Conservation (phyloP, 2,888 invertebrate species). For the Cheilosia vernalis region DNA sequence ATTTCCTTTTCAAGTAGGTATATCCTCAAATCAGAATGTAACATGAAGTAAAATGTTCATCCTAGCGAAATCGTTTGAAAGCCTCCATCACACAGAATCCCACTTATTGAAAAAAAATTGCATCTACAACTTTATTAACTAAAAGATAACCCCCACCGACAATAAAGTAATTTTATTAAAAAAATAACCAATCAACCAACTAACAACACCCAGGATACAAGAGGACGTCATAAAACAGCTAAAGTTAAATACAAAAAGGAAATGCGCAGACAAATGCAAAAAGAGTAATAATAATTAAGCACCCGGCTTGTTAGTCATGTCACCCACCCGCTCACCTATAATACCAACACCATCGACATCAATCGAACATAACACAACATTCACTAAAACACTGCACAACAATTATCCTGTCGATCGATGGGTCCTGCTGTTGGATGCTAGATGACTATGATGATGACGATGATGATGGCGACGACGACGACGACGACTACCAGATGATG, state of each 20-base stretch:
- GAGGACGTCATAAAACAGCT: slow-evolving; percentile 9
- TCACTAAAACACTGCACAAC: slow-evolving; percentile 27
- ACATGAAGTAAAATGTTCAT: too few species aligned
- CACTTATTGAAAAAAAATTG: slow-evolving; percentile 19
- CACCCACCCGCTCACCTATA: background rate
- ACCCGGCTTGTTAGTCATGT: background rate
- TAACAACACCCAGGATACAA: slow-evolving; percentile 46
- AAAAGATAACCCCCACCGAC: slow-evolving; percentile 49
- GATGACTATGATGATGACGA: slow-evolving; percentile 40
- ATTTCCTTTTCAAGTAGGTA: too few species aligned
- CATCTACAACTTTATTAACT: slow-evolving; percentile 19
- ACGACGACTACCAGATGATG: slow-evolving; percentile 18
- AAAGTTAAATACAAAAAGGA: background rate
- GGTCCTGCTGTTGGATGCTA: slow-evolving; percentile 1
- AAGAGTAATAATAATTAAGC: slow-evolving; percentile 46
- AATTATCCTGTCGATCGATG: slow-evolving; percentile 63
- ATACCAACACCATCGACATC: background rate
- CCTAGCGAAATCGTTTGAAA: too few species aligned
- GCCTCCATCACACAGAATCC: too few species aligned
- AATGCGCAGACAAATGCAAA: slow-evolving; percentile 10
- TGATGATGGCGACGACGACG: slow-evolving; percentile 39
- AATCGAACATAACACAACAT: slow-evolving; percentile 5
- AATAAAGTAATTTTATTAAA: slow-evolving; percentile 69
- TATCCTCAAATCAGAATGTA: too few species aligned
- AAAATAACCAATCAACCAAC: slow-evolving; percentile 58